Evolutionary conservation across 2,113 vertebrate genomes (phyloP).

Genomic region (Amblyopsis rosae): DNA sequence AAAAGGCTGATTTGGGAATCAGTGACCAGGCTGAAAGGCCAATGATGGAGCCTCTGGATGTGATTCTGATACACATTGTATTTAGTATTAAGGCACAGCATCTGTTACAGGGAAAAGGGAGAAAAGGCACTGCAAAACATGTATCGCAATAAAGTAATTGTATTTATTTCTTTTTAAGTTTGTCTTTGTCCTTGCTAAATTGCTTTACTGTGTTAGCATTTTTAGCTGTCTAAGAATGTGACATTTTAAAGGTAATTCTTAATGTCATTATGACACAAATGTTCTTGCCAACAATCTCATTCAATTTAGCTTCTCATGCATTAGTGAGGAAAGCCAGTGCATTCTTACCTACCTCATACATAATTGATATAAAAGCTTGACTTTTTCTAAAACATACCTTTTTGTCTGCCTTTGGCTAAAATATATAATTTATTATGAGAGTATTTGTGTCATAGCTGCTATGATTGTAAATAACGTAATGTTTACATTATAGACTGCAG

Average conservation of each 20-base stretch:
- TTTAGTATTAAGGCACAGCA: no score
- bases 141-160: no score
- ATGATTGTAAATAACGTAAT: neutral
- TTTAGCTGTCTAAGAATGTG: neutral
- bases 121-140: no score
- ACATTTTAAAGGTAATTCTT: neutral
- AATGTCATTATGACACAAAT: neutral
- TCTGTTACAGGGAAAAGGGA: no score
- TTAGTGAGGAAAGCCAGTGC: neutral
- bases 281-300: neutral
- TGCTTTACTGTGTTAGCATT: neutral
- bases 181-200: neutral
- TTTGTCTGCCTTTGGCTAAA: neutral
- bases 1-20: no score
- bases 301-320: neutral
- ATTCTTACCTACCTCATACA: constrained; percentile 14
- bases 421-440: neutral
- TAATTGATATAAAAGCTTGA: constrained; percentile 19
- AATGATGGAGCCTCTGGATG: no score
- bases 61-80: no score
- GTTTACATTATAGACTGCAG: no score
- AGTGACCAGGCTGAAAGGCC: no score
- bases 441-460: neutral
- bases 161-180: neutral
- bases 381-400: no score